Evolutionary conservation across 2,113 vertebrate species (phyloP), one percentile per base, ranked within the genome.

Genomic region (Neolamprologus modestus): DNA sequence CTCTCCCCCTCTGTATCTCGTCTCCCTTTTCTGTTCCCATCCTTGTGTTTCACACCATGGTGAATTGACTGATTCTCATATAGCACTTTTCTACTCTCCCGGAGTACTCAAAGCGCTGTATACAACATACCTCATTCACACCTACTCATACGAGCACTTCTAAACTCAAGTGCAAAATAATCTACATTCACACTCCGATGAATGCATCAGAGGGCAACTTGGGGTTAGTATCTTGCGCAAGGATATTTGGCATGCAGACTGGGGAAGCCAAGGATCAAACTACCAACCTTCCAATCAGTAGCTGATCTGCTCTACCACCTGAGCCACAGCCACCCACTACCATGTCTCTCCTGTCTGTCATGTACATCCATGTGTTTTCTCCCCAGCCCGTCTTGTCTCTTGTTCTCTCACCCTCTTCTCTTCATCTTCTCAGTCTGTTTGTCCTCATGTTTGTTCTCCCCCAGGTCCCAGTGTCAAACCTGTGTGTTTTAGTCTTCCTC

Each of bases 71-170:
- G 55, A 6, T 28, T 59, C 55, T 59, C 8, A 0, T 59, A 59
- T 31, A 59, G 55, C 55, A 9, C 55, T 59, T 59, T 28, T 59
- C 55, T 59, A 59, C 17, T 52, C 50, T 54, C 53, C 53, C n/a
- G 0, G 53, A 54, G 53, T 1, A 54, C 55, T 59, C 55, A 28
- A 59, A 59, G 26, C 0, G 0, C 26, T 59, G 13, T 59, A 28
- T 16, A 28, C 13, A 59, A 9, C 55, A 57, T 28, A n/a, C n/a
- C n/a, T 59, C 26, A 16, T 59, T 59, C 55, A 59, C 24, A 59
- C 13, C 55, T 0, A 59, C 3, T 59, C 55, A 9, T 16, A 59
- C 8, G 1, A 16, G 55, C 0, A 59, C 55, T 16, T 59, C 55
- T 59, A 59, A 59, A 59, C 55, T 28, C 55, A 59, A 59, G 55